Percentiles rank a stretch among this genome's conserved stretches.
Conservation (phyloP, 2,113 vertebrate genomes). For the Aphyosemion australe region DNA sequence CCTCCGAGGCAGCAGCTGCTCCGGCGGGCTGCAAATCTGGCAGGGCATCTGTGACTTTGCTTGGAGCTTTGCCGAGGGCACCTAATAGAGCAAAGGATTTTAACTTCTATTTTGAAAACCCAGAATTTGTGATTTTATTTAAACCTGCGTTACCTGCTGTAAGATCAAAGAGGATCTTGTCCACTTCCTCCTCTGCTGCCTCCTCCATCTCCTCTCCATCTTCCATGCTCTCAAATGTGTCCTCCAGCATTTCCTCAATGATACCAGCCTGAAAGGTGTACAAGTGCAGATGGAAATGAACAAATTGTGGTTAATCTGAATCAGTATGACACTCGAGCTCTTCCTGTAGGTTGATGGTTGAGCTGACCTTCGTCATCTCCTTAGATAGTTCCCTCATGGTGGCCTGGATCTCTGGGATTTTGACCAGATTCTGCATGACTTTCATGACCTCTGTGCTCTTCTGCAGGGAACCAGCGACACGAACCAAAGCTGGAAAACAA, state of each 20-base stretch:
- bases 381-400: conserved; percentile 96
- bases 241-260: conserved; percentile 98
- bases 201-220: conserved; percentile 99
- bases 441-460: conserved; percentile 99
- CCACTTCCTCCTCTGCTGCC: conserved; percentile 92
- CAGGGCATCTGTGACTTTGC: conserved; percentile 93
- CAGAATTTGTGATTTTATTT: neutral
- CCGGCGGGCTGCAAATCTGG: conserved; percentile 83
- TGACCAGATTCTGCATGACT: conserved; percentile 95
- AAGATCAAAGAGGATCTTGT: conserved; percentile 96
- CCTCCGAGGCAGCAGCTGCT: conserved; percentile 84
- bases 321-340: neutral
- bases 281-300: neutral
- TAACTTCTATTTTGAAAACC: neutral
- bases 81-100: conserved; percentile 75
- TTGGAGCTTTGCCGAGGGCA: conserved; percentile 95
- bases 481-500: conserved; percentile 82
- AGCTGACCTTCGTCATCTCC: conserved; percentile 97
- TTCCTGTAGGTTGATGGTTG: neutral
- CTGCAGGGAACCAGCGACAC: conserved; percentile 91
- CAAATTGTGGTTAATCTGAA: neutral
- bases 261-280: conserved; percentile 87
- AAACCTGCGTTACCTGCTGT: conserved; percentile 88
- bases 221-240: conserved; percentile 95
- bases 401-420: conserved; percentile 96